Evolutionary conservation across 2,113 vertebrate genomes (phyloP).

Genomic region (Neomonachus schauinslandi): DNA sequence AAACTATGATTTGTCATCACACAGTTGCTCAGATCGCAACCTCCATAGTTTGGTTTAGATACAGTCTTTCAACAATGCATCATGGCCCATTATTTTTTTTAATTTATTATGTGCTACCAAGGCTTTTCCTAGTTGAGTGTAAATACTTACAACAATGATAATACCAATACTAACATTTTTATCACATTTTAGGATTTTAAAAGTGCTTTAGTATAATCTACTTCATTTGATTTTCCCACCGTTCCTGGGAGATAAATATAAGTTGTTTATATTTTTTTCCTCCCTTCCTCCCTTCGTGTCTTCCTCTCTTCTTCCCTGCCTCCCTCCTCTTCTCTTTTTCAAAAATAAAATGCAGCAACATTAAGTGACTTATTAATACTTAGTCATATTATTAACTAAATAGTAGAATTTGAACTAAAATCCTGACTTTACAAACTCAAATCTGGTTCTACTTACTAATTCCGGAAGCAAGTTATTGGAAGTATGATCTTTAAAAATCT

Average conservation of each 20-base stretch:
- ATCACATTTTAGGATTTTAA: background rate
- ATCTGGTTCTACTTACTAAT: background rate
- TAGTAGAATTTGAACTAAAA: conserved; percentile 3
- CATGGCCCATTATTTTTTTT: background rate
- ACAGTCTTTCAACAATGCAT: background rate
- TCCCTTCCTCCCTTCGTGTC: background rate
- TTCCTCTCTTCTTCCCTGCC: background rate
- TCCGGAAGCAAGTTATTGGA: background rate
- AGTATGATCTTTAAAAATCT: background rate
- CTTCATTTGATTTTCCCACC: background rate
- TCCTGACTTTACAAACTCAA: background rate
- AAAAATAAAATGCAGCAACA: background rate
- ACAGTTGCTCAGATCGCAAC: background rate
- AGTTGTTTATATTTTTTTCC: background rate
- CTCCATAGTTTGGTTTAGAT: background rate
- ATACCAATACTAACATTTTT: background rate
- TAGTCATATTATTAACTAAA: background rate
- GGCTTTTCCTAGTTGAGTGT: background rate
- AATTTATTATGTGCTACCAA: background rate
- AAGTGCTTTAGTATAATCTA: background rate
- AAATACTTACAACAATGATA: background rate
- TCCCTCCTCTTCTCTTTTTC: background rate
- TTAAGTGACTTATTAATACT: background rate
- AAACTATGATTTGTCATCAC: background rate
- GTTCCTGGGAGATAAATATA: background rate